Evolutionary conservation across 2,797 vertebrate species (phyloP), one percentile per base, ranked within the genome.

Genomic region (Distichodus sexfasciatus): DNA sequence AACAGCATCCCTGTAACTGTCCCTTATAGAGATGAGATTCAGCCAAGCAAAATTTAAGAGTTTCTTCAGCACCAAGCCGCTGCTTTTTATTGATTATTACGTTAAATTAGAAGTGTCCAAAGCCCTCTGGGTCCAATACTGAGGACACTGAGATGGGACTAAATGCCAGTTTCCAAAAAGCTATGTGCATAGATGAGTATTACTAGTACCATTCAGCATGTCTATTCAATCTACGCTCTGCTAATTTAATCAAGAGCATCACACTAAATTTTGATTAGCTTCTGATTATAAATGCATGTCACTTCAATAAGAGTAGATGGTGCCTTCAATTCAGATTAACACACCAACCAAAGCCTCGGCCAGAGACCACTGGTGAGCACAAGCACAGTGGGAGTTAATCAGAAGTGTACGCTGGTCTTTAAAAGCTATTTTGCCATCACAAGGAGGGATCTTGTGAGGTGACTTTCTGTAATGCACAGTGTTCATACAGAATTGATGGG

Each of bases 161-260:
- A 70, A 69, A 58, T 65, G 38, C 57, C 6, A 9, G 5, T 47
- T 53, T 31, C 21, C 57, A 44, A 21, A 64, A 69, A 14, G 57
- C 36, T 31, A 1, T n/a, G 44, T 26, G 14, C 40, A 55, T 61
- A 53, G 68, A 63, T 53, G 54, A 55, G 55, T 68, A 79, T 63
- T 64, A 65, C 58, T 28, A 54, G 58, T 44, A 66, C 46, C 69
- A 44, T 59, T 23, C 36, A 60, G 62, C 67, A 67, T 21, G 62
- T 76, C 64, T 57, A 28, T 64, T 62, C 33, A 54, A 54, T 72
- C 66, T 69, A 76, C 68, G 69, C 58, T 57, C 47, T 46, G 50
- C 33, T 76, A 76, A 82, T 76, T 78, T 76, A 74, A 75, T 78
- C 71, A 71, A 69, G 73, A 65, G 17, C 71, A 69, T 54, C 62